Evolutionary conservation across 2,797 vertebrate species (phyloP), one percentile per base, ranked within the genome.

Genomic region (Pangasius krempfi): DNA sequence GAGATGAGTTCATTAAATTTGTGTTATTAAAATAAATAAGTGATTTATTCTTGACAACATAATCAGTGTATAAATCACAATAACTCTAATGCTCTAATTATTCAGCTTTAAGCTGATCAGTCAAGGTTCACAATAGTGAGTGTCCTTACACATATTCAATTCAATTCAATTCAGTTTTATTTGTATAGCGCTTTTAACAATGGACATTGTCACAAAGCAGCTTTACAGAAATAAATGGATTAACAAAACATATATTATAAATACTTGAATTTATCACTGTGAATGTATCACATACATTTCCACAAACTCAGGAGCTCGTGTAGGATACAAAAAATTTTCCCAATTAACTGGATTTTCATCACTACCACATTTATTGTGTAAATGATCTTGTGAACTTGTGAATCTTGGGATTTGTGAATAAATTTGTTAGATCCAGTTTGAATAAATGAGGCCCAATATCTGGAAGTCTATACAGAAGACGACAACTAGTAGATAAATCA

Each of bases 251-350:
- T n/a, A n/a, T n/a, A n/a, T n/a, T n/a, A n/a, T n/a, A n/a, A n/a
- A n/a, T n/a, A n/a, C n/a, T n/a, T n/a, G n/a, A n/a, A n/a, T n/a
- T n/a, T n/a, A n/a, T n/a, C n/a, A n/a, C n/a, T n/a, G n/a, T n/a
- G n/a, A n/a, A n/a, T n/a, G n/a, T n/a, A n/a, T n/a, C 27, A 78
- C 27, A 78, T n/a, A 18, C 75, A 78, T 78, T 78, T 78, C 5
- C 27, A 27, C 12, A 75, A 75, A 27, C 22, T 27, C 68, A 7
- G 30, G n/a, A 20, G 33, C 68, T 18, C 33, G 18, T 70, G 18
- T 3, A 37, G 7, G 33, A 75, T 47, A 75, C 9, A 75, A 6
- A 25, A 4, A 9, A 30, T 78, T 30, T 50, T 8, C 10, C 14
- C 6, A 52, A n/a, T n/a, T n/a, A 76, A 79, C 50, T 76, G 72